A percentile compares a stretch with the other conserved stretches of the same genome.
Evolutionary conservation across 2,113 vertebrate genomes (phyloP).

Genomic region (Dipodomys ordii): DNA sequence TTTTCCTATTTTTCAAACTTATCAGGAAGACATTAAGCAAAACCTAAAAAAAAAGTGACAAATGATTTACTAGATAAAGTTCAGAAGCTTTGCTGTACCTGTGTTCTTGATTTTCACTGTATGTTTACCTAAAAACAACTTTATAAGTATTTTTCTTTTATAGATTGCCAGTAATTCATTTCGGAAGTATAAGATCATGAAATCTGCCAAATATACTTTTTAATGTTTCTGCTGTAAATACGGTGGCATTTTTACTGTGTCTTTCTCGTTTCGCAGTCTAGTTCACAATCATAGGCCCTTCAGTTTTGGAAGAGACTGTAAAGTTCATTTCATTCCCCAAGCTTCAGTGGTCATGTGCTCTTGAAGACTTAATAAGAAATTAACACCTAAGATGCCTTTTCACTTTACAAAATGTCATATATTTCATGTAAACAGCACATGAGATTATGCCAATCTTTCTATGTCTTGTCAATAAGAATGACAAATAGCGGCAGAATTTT

Average conservation of each 20-base stretch:
- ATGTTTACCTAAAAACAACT: conserved; percentile 8
- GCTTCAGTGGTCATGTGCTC: conserved; percentile 23
- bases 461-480: conserved; percentile 24
- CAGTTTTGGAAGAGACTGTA: neutral
- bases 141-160: conserved; percentile 4
- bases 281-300: conserved; percentile 5
- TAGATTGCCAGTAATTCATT: conserved; percentile 14
- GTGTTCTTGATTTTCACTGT: neutral
- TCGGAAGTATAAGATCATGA: conserved; percentile 34
- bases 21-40: neutral
- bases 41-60: conserved; percentile 37
- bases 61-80: conserved; percentile 60
- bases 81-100: neutral
- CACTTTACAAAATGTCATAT: conserved; percentile 35
- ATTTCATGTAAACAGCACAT: conserved; percentile 1
- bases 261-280: conserved; percentile 19
- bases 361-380: conserved; percentile 44
- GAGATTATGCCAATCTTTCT: neutral
- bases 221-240: neutral
- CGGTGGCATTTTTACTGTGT: neutral
- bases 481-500: conserved; percentile 15
- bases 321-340: conserved; percentile 25
- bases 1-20: conserved; percentile 47
- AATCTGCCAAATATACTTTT: conserved; percentile 34
- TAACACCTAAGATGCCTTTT: neutral